Conservation (phyloP, 2,113 vertebrate species). For the Rostratula benghalensis region DNA sequence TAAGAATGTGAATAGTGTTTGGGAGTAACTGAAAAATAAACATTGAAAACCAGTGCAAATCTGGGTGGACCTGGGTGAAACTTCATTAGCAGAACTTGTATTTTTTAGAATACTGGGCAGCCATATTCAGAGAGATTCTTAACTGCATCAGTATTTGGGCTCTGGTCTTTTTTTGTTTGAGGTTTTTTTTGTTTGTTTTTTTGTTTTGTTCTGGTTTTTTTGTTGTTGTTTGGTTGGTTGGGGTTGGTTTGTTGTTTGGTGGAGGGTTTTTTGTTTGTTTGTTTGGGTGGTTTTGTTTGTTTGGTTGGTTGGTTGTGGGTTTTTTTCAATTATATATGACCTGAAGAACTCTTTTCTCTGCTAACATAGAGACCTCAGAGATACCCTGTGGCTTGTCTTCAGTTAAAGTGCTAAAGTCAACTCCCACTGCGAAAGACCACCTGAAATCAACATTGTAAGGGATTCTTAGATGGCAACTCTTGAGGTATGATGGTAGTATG, state of each 20-base stretch:
- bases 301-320: too few species aligned
- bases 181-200: background rate
- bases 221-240: background rate
- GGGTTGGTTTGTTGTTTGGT: too few species aligned
- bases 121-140: background rate
- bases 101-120: accelerated
- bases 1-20: background rate
- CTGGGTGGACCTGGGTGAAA: background rate
- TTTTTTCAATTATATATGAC: background rate
- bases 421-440: background rate
- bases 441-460: background rate
- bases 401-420: background rate
- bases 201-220: background rate
- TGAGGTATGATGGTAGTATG: too few species aligned
- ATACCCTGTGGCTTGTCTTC: background rate
- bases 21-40: background rate
- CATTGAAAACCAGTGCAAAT: background rate
- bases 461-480: background rate
- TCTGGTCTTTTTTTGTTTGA: background rate
- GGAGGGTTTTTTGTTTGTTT: too few species aligned
- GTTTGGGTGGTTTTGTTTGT: too few species aligned
- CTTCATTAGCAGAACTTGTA: background rate
- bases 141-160: background rate
- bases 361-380: background rate
- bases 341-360: background rate